phyloP scores from a whole-genome alignment of 2,888 invertebrate genomes.

The Drosophila vallismaia region DNA sequence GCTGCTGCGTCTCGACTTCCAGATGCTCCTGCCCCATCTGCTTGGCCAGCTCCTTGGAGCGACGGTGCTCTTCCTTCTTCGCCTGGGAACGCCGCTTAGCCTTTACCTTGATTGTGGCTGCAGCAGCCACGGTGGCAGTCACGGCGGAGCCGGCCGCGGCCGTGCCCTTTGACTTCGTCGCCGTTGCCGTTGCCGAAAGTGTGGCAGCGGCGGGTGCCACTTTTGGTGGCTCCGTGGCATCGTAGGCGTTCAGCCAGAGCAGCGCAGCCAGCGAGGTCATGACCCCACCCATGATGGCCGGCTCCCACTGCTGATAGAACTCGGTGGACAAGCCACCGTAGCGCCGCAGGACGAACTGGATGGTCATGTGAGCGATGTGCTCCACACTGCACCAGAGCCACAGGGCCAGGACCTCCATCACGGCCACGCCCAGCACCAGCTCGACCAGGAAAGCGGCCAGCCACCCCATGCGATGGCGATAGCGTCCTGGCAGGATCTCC shows the following conservation, averaged over 20 bases:
- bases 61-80: conserved; percentile 1
- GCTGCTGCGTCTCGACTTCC: not conserved
- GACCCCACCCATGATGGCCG: conserved; percentile 19
- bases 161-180: not conserved
- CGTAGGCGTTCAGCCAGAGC: conserved; percentile 38
- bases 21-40: not conserved
- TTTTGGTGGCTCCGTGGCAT: conserved; percentile 26
- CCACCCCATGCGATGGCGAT: conserved; percentile 24
- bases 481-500: conserved; percentile 27
- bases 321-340: conserved; percentile 4
- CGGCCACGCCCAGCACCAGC: conserved; percentile 31
- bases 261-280: conserved; percentile 29
- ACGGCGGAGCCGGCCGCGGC: not conserved
- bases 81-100: not conserved
- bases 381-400: conserved; percentile 36
- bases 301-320: conserved; percentile 15
- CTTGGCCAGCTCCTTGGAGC: not conserved
- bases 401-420: conserved; percentile 37
- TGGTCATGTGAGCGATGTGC: conserved; percentile 5
- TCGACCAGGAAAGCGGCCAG: conserved; percentile 28
- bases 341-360: not conserved
- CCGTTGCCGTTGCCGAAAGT: not conserved
- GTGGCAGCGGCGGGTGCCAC: not conserved
- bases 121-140: not conserved
- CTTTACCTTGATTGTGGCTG: not conserved